Percentiles rank a stretch among this genome's conserved stretches.
These are phyloP conservation scores for Scaptomyza cyrtandrae DNA, from an alignment of 2,888 invertebrate species.

Conservation along the genomic window DNA sequence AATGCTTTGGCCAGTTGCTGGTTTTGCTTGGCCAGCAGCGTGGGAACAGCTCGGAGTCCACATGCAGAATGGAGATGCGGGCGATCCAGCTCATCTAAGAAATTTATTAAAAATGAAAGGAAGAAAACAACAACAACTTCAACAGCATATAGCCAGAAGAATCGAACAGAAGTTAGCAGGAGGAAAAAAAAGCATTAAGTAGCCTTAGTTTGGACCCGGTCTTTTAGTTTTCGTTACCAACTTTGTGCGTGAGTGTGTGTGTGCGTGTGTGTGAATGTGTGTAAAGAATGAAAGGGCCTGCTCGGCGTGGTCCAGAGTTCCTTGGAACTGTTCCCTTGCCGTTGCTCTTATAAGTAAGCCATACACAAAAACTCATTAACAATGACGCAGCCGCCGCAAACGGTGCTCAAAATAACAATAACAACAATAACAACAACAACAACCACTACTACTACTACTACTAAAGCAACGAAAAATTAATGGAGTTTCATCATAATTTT, in stretches of 20 bases:
- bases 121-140: not conserved
- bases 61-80: slow-evolving; percentile 13
- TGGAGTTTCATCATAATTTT: slow-evolving; percentile 80
- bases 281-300: slow-evolving; percentile 33
- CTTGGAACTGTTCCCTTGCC: slow-evolving; percentile 71
- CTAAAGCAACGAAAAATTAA: slow-evolving; percentile 69
- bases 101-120: slow-evolving; percentile 65
- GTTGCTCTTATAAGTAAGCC: slow-evolving; percentile 69
- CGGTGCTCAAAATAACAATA: slow-evolving; percentile 45
- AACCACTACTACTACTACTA: slow-evolving; percentile 37
- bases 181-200: slow-evolving; percentile 33
- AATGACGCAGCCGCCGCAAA: slow-evolving; percentile 65
- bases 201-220: slow-evolving; percentile 17
- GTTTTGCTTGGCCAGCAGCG: slow-evolving; percentile 58
- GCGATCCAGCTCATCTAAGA: slow-evolving; percentile 48
- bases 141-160: slow-evolving; percentile 7
- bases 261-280: slow-evolving; percentile 59
- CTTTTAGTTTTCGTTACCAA: slow-evolving; percentile 46
- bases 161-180: slow-evolving; percentile 38
- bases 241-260: slow-evolving; percentile 11
- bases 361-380: slow-evolving; percentile 81
- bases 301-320: slow-evolving; percentile 56
- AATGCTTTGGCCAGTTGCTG: slow-evolving; percentile 4
- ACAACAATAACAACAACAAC: slow-evolving; percentile 26
- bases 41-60: slow-evolving; percentile 64